Evolutionary conservation across 2,888 invertebrate genomes (phyloP), one percentile per base, ranked within the genome.

Genomic region (Pheosia gnoma): DNA sequence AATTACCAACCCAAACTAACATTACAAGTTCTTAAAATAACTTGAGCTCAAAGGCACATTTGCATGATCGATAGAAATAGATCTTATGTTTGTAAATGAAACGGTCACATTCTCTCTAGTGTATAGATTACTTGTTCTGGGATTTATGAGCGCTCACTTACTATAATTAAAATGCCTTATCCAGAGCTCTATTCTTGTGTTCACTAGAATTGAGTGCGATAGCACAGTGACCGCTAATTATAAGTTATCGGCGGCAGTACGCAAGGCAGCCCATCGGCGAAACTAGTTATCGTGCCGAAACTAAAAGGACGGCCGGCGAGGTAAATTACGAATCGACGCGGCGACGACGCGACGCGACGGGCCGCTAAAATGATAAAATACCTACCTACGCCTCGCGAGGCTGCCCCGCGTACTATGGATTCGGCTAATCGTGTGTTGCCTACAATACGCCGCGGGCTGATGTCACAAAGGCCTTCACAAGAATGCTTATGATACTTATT

Each of bases 401-500:
- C 38, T 53, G 74, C 71, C 71, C 68, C 68, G 68, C 61, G 58
- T 57, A 13, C 56, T 58, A 61, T 64, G 67, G 66, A 63, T 73
- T 64, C 74, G 66, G 74, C 64, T 73, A 66, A 70, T 70, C 70
- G 59, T 59, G 58, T 60, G 63, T 70, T 68, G 67, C 70, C 67
- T 65, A 68, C 68, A 25, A 25, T 25, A 66, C 65, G 56, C 39
- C 62, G 41, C 56, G 37, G 6, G 25, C 37, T 79, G 72, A 75
- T 78, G 72, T 77, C 73, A 75, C 53, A 49, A 58, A 61, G 72
- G 68, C 69, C 73, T 77, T 70, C 61, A 58, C 70, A 64, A 63
- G 66, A 60, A 63, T 66, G 61, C 61, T 61, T 69, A 61, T 54
- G 59, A 62, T 66, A 69, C 68, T 62, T 61, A 59, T 61, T 63